These are phyloP conservation scores for Busseola fusca DNA, from an alignment of 2,888 invertebrate species.

Conservation along the genomic window DNA sequence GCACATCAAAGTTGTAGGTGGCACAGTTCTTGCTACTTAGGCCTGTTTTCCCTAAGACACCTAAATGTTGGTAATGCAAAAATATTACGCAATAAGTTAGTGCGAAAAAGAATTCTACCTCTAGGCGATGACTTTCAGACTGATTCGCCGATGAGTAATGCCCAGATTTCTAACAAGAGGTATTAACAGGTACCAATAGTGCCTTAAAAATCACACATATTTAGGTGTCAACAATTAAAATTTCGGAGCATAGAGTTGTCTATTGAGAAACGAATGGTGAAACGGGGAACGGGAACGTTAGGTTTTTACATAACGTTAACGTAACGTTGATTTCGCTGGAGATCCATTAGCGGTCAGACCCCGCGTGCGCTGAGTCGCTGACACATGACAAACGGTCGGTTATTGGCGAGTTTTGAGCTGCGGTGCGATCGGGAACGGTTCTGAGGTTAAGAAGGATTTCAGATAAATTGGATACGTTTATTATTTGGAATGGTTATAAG, in stretches of 20 bases:
- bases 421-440: slow-evolving; percentile 32
- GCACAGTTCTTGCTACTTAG: slow-evolving; percentile 48
- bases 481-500: neutral
- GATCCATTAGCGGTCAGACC: slow-evolving; percentile 69
- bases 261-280: neutral
- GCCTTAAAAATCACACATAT: too few relatives aligned
- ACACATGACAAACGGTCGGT: slow-evolving; percentile 71
- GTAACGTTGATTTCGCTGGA: slow-evolving; percentile 47
- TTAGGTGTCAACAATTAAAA: neutral
- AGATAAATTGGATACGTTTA: slow-evolving; percentile 16
- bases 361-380: slow-evolving; percentile 48
- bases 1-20: slow-evolving; percentile 47
- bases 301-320: neutral
- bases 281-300: neutral
- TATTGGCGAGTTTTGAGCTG: slow-evolving; percentile 58
- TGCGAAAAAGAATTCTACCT: neutral
- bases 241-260: neutral
- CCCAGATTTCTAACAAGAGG: neutral
- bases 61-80: neutral
- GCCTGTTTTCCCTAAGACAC: neutral
- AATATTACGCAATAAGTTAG: neutral
- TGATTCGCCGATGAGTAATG: neutral
- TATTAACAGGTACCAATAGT: too few relatives aligned
- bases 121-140: neutral
- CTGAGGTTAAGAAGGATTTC: slow-evolving; percentile 1